Base-by-base conservation (phyloP, 1,140 invertebrate species). In the Physella acuta region DNA sequence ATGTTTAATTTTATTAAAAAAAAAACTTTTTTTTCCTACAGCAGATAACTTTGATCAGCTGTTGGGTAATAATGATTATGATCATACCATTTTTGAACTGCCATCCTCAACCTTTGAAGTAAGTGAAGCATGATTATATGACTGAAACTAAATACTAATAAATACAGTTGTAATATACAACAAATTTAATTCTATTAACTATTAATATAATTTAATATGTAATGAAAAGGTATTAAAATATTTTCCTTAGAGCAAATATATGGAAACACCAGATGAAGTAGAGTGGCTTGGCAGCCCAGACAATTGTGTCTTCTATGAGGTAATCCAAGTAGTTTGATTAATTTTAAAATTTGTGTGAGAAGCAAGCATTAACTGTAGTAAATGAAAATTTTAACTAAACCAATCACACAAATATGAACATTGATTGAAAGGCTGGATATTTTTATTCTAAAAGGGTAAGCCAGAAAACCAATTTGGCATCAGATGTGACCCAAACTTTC, bases 221-320 rank as follows among this genome's bases (percentile, higher is more conserved):
- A n/a, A n/a, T 55, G 28, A 55, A 55, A 8, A 24, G 53, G 8
- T 11, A 14, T 55, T 5, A 20, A 55, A 24, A 14, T 55, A 24
- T 55, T 55, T 33, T 49, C 37, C 44, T 1, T 30, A 64, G 62
- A 64, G 20, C 11, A 64, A 30, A 28, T 5, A 56, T 17, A 66
- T 66, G 53, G 52, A 66, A 17, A 30, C 53, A 3, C 64, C 64
- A 55, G 39, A 53, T 5, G 56, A 68, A 60, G 53, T 68, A 1
- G 28, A 60, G 28, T 68, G 66, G 66, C 66, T 68, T 60, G 66
- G 55, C 31, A 68, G 66, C 37, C 66, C 66, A 59, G 66, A 68
- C n/a, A 59, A 33, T 33, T 49, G 39, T n/a, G n/a, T n/a, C n/a
- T n/a, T n/a, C n/a, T n/a, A n/a, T n/a, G n/a, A n/a, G n/a, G n/a